Conservation (phyloP, 2,888 invertebrate species). For the Oconnorella tubifera region DNA sequence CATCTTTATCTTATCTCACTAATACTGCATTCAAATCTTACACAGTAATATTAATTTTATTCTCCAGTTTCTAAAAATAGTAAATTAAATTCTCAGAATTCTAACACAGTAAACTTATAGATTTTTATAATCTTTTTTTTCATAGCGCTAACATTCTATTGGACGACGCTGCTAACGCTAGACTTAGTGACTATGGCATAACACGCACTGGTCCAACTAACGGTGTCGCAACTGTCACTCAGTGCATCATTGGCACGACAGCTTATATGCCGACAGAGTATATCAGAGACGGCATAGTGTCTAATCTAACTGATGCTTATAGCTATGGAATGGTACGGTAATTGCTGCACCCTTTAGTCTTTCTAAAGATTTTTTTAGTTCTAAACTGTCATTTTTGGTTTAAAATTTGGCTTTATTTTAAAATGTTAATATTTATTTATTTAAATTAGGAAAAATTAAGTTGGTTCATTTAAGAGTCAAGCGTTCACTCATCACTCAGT, state of each 20-base stretch:
- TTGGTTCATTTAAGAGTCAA: too few relatives aligned
- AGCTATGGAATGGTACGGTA: slow-evolving; percentile 20
- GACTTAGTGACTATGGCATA: slow-evolving; percentile 15
- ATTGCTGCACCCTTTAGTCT: too few relatives aligned
- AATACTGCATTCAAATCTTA: too few relatives aligned
- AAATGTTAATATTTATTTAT: neutral
- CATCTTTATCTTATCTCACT: too few relatives aligned
- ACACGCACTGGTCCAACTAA: slow-evolving; percentile 8
- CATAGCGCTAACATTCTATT: slow-evolving; percentile 16
- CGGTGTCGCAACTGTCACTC: neutral
- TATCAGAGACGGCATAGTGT: slow-evolving; percentile 13
- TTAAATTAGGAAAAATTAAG: neutral
- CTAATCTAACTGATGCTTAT: slow-evolving; percentile 18
- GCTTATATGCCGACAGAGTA: slow-evolving; percentile 26
- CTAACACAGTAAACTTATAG: too few relatives aligned
- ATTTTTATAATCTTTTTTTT: too few relatives aligned
- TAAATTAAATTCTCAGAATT: too few relatives aligned
- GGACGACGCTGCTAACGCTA: neutral
- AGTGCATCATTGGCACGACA: slow-evolving; percentile 16
- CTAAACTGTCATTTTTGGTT: neutral
- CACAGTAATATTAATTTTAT: too few relatives aligned
- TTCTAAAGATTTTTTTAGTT: neutral
- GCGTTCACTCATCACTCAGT: too few relatives aligned
- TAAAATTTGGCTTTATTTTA: neutral
- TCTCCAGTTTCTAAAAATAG: too few relatives aligned